A percentile compares a stretch with the other conserved stretches of the same genome.
Evolutionary conservation across 1,140 invertebrate species (phyloP).

Genomic region (Andrena cerasifolii): DNA sequence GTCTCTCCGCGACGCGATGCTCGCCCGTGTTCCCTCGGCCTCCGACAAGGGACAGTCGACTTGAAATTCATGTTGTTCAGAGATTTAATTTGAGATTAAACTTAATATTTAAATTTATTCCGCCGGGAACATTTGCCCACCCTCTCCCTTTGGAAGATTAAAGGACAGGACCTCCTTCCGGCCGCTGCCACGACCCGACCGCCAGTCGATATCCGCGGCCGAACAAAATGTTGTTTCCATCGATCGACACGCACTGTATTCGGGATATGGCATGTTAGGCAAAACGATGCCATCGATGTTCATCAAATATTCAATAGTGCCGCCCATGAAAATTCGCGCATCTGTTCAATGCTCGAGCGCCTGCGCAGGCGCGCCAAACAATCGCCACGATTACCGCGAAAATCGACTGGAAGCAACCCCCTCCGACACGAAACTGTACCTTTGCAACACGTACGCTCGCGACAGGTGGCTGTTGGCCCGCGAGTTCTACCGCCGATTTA

Average conservation of each 20-base stretch:
- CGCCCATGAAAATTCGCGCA: conserved; percentile 33
- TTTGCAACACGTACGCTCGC: neutral
- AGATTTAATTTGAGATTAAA: conserved; percentile 52
- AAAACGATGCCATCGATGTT: conserved; percentile 52
- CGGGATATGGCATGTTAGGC: conserved; percentile 32
- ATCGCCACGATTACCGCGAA: neutral
- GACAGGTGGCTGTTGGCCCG: conserved; percentile 4
- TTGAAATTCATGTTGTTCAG: conserved; percentile 41
- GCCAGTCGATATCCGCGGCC: conserved; percentile 24
- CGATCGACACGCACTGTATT: conserved; percentile 26
- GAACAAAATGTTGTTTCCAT: conserved; percentile 9
- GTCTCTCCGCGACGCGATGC: neutral
- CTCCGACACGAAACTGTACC: neutral
- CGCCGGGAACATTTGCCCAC: conserved; percentile 1
- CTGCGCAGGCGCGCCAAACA: neutral
- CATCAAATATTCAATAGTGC: conserved; percentile 46
- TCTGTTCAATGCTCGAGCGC: neutral
- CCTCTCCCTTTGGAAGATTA: conserved; percentile 19
- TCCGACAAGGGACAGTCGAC: neutral
- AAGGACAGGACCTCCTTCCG: conserved; percentile 35
- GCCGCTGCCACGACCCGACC: neutral
- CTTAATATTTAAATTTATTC: conserved; percentile 54
- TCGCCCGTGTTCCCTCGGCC: neutral
- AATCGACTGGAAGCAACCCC: conserved; percentile 1
- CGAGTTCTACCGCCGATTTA: too few relatives aligned